Percentiles rank a stretch among this genome's conserved stretches.
These are phyloP conservation scores for Drosophila ohnishii DNA, from an alignment of 1,140 invertebrate genomes.

Conservation along the genomic window DNA sequence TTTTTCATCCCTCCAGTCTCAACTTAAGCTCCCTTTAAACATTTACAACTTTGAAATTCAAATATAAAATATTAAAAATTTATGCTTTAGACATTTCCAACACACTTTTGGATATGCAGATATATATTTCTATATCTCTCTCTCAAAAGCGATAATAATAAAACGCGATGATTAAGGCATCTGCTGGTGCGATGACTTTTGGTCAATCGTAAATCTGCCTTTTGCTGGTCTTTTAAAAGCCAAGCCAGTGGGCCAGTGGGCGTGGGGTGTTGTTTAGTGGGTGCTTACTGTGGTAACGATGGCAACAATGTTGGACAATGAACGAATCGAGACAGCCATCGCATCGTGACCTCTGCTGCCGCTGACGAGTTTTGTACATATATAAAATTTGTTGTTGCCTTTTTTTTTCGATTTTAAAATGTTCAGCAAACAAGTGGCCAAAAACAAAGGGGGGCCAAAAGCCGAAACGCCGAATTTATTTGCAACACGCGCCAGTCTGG, in stretches of 20 bases:
- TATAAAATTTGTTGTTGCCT: constrained; percentile 15
- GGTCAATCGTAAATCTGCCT: constrained; percentile 69
- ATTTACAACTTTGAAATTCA: background rate
- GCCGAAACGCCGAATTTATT: constrained; percentile 61
- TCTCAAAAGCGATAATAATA: background rate
- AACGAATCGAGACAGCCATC: constrained; percentile 38
- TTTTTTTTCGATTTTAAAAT: constrained; percentile 60
- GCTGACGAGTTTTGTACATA: constrained; percentile 47
- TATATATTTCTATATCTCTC: background rate
- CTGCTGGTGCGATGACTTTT: constrained; percentile 29
- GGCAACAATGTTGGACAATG: constrained; percentile 57
- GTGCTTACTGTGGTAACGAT: constrained; percentile 26
- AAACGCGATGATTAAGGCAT: constrained; percentile 12
- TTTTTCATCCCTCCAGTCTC: background rate
- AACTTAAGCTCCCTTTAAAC: too few relatives aligned
- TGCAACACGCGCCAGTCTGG: constrained; percentile 72
- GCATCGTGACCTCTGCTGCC: constrained; percentile 54
- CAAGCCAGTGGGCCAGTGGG: constrained; percentile 19
- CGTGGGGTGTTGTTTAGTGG: background rate
- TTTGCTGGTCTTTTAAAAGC: constrained; percentile 40
- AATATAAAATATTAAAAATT: background rate
- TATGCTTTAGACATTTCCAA: background rate
- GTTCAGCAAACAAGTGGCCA: constrained; percentile 65
- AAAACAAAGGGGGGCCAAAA: constrained; percentile 22
- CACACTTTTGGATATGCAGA: background rate